phyloP scores from a whole-genome alignment of 2,113 vertebrate species.

The Otus sunia region DNA sequence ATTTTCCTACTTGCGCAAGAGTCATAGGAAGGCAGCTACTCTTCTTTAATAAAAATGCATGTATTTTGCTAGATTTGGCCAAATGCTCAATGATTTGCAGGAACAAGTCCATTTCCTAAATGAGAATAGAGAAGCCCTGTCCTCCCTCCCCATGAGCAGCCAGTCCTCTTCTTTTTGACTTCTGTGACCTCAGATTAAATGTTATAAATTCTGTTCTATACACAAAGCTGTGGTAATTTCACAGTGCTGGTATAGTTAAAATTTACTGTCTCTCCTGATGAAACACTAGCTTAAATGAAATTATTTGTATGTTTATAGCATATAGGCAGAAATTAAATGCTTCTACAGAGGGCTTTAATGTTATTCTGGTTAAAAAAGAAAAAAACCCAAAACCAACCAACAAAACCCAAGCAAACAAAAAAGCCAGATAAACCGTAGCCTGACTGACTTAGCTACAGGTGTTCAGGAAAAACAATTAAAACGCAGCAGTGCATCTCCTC shows the following conservation, averaged over 20 bases:
- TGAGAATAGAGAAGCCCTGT: not conserved
- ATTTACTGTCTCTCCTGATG: not conserved
- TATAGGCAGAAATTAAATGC: not conserved
- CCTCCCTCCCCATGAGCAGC: not conserved
- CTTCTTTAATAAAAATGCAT: not conserved
- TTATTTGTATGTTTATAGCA: not conserved
- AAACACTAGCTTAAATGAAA: not conserved
- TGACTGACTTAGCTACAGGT: too few relatives aligned
- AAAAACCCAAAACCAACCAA: not conserved
- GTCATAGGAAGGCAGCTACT: not conserved
- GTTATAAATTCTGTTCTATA: not conserved
- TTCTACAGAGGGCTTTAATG: not conserved
- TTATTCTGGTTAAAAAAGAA: not conserved
- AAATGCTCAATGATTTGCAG: not conserved
- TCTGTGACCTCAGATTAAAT: not conserved
- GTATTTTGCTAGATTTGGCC: not conserved
- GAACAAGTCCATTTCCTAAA: not conserved
- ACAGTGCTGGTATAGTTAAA: not conserved
- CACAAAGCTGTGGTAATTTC: not conserved
- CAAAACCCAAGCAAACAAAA: not conserved
- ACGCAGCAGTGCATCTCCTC: not conserved
- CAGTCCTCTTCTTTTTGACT: not conserved
- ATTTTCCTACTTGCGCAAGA: not conserved
- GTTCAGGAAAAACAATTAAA: not conserved
- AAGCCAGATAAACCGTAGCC: not conserved